These are phyloP conservation scores for Neoseiulus cucumeris DNA, from an alignment of 1,140 invertebrate genomes.

Conservation along the genomic window DNA sequence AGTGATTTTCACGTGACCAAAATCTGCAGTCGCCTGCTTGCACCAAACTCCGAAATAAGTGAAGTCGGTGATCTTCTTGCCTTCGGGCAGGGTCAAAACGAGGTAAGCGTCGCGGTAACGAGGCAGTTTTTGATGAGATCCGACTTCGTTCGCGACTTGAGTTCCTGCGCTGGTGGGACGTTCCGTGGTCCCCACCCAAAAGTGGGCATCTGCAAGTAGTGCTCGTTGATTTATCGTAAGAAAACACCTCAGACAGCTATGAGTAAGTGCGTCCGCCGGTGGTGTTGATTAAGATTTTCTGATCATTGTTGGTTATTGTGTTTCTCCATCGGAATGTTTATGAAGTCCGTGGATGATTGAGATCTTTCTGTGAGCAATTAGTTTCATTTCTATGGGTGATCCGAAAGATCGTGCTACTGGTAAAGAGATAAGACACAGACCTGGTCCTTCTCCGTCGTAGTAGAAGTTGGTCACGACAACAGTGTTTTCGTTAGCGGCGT, in stretches of 20 bases:
- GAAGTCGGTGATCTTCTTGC: slow-evolving; percentile 57
- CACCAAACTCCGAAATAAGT: slow-evolving; percentile 71
- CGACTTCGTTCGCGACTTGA: slow-evolving; percentile 41
- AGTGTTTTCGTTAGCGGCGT: slow-evolving; percentile 65
- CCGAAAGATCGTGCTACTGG: neutral
- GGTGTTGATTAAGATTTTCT: neutral
- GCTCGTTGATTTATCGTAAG: too few relatives aligned
- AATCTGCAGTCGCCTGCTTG: slow-evolving; percentile 67
- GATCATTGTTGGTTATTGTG: too few relatives aligned
- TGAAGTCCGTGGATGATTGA: too few relatives aligned
- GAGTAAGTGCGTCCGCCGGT: neutral
- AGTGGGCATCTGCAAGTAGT: slow-evolving; percentile 43
- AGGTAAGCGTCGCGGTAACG: slow-evolving; percentile 63
- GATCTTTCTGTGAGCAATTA: neutral
- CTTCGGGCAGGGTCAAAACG: slow-evolving; percentile 57
- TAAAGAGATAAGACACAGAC: slow-evolving; percentile 21
- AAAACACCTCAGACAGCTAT: neutral
- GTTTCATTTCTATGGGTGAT: neutral
- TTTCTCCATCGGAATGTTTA: too few relatives aligned
- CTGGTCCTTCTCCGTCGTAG: slow-evolving; percentile 60
- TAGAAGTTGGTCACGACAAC: slow-evolving; percentile 63
- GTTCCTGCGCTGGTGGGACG: slow-evolving; percentile 53
- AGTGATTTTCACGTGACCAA: slow-evolving; percentile 60
- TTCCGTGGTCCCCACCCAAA: slow-evolving; percentile 60
- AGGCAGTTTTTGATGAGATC: slow-evolving; percentile 42